Conservation (phyloP, 2,888 invertebrate genomes). For the Limenitis arthemis region DNA sequence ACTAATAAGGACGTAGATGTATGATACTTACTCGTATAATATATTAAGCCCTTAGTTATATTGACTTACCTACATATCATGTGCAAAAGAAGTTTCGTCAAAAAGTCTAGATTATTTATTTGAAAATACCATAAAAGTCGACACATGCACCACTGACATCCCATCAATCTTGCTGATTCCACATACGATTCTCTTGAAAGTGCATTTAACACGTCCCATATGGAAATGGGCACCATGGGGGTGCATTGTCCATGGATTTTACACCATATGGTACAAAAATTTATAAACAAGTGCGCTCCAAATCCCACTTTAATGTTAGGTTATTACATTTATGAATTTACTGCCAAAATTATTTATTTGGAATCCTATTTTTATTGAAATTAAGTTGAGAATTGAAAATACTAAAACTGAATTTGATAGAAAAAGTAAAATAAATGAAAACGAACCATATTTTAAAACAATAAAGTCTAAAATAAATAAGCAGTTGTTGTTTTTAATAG, state of each 20-base stretch:
- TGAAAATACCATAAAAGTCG: not conserved
- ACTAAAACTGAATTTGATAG: constrained; percentile 1
- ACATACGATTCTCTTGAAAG: constrained; percentile 62
- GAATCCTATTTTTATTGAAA: constrained; percentile 23
- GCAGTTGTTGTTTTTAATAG: constrained; percentile 23
- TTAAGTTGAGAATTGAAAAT: constrained; percentile 27
- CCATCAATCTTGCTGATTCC: constrained; percentile 16
- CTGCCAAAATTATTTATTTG: constrained; percentile 1
- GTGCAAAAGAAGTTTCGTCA: too few species aligned
- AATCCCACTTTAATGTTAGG: constrained; percentile 52
- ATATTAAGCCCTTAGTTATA: too few species aligned
- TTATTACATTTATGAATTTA: constrained; percentile 43
- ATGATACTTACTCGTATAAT: too few species aligned
- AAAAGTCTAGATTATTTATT: not conserved
- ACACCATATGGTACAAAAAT: constrained; percentile 69
- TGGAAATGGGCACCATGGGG: constrained; percentile 61
- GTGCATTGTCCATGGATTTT: constrained; percentile 65
- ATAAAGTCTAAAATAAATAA: constrained; percentile 28
- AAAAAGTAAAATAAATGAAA: constrained; percentile 18
- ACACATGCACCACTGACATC: constrained; percentile 3
- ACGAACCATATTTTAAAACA: constrained; percentile 15
- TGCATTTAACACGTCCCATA: constrained; percentile 67
- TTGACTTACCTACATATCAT: too few species aligned
- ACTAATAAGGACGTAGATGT: too few species aligned
- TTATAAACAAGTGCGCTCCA: constrained; percentile 64